Percentiles rank a stretch among this genome's conserved stretches.
phyloP scores from a whole-genome alignment of 92 coral and sea anemone species.

The Bergia puertoricense region DNA sequence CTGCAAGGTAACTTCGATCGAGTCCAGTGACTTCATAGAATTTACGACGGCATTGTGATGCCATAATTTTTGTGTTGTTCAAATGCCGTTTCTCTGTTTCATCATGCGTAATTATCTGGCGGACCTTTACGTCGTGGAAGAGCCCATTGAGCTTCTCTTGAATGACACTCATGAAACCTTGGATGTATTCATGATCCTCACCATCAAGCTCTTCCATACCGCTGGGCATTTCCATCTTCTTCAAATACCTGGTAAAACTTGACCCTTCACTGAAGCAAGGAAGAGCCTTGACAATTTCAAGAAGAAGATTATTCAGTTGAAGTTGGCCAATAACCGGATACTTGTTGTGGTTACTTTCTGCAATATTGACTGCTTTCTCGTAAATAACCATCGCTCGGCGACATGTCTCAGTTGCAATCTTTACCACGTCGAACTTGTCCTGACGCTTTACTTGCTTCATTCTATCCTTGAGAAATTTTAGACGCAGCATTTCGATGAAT shows the following conservation, averaged over 20 bases:
- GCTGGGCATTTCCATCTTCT: conserved; percentile 39
- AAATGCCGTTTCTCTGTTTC: conserved; percentile 45
- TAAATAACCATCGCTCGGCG: conserved; percentile 53
- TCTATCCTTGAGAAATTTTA: conserved; percentile 47
- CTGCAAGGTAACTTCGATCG: conserved; percentile 49
- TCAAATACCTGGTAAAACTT: conserved; percentile 47
- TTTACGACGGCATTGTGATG: conserved; percentile 52
- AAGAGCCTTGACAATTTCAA: conserved; percentile 55
- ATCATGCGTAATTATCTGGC: conserved; percentile 51
- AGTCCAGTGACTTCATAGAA: conserved; percentile 61
- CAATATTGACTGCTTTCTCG: conserved; percentile 47
- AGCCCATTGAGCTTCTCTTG: conserved; percentile 54
- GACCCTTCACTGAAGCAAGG: conserved; percentile 51
- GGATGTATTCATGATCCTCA: conserved; percentile 52
- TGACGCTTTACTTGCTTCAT: background rate
- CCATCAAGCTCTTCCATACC: conserved; percentile 47
- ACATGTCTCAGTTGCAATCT: conserved; percentile 34
- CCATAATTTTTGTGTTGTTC: conserved; percentile 57
- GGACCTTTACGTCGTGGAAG: conserved; percentile 57
- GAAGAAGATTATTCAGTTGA: conserved; percentile 53
- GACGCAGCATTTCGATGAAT: conserved; percentile 41
- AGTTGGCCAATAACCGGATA: conserved; percentile 72
- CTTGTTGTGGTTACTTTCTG: conserved; percentile 15
- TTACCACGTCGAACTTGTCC: conserved; percentile 1
- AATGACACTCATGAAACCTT: conserved; percentile 28